Evolutionary conservation across 2,797 vertebrate genomes (phyloP), one percentile per base, ranked within the genome.

Genomic region (Platalea minor): DNA sequence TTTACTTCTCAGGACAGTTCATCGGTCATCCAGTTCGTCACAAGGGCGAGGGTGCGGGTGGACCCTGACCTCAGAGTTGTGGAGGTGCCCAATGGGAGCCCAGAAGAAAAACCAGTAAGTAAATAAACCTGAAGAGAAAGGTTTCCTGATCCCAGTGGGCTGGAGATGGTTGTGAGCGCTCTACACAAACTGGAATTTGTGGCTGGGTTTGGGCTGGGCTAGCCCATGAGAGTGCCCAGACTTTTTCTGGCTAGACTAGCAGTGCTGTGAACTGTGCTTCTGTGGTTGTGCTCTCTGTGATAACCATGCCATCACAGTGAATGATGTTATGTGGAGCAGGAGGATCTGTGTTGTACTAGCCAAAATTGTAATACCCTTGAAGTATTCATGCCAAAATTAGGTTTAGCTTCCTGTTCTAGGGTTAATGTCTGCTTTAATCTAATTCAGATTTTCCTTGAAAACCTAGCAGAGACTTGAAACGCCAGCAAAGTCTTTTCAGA

Each of bases 11-110:
- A 99, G 99, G 99, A 99, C 85, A 99, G 98, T 79, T 99, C 99
- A 13, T 99, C 99, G 0, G 98, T 99, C 88, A 99, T 99, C 97
- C 99, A 99, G 97, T 99, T 99, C 91, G 99, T 99, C 97, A 98
- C 99, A 20, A 98, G 98, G 39, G 99, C 98, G 33, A 98, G 94
- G 14, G 98, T 99, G 57, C 98, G 96, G 89, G 98, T 99, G 59
- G 98, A 99, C 65, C 95, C 97, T 75, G 98, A 94, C 41, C 95
- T 98, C 15, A 86, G 98, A 77, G 98, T 99, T 48, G 98, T 99
- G 93, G 99, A 99, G 97, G 96, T 99, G 48, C 96, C 98, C 21
- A 95, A 17, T 16, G 99, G 99, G 61, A 99, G 99, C 81, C 97
- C 98, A 68, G 99, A 99, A 96, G 99, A 99, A 93, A 98, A 99